Percentiles rank a stretch among this genome's conserved stretches.
Conservation (phyloP, 2,797 vertebrate species). For the Varecia variegata region DNA sequence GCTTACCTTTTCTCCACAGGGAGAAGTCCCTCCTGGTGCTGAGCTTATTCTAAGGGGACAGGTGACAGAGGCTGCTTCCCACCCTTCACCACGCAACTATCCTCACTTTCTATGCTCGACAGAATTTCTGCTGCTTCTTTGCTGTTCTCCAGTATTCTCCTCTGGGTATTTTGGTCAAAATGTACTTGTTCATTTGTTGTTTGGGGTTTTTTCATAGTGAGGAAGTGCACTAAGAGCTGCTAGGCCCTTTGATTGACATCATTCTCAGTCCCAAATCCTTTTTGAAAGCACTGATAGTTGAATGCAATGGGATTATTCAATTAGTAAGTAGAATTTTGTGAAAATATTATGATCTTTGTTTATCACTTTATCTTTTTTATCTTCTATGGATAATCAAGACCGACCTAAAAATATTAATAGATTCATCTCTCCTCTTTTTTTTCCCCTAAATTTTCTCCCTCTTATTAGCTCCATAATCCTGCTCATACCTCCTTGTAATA, state of each 20-base stretch:
- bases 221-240: neutral
- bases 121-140: neutral
- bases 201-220: neutral
- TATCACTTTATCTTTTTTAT: slow-evolving; percentile 8
- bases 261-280: neutral
- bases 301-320: neutral
- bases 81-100: neutral
- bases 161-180: neutral
- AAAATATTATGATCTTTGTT: neutral
- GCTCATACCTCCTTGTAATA: neutral
- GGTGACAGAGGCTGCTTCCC: neutral
- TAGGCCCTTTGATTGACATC: neutral
- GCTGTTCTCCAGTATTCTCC: neutral
- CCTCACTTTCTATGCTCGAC: neutral
- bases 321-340: neutral
- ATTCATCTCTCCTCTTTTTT: neutral
- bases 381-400: neutral
- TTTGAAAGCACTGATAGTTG: neutral
- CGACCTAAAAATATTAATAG: neutral
- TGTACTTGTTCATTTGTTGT: neutral
- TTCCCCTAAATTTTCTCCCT: neutral
- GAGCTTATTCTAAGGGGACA: neutral
- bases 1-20: neutral
- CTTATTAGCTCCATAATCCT: neutral
- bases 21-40: neutral